These are phyloP conservation scores for Meandrusa payeni DNA, from an alignment of 2,888 invertebrate genomes.

Conservation along the genomic window DNA sequence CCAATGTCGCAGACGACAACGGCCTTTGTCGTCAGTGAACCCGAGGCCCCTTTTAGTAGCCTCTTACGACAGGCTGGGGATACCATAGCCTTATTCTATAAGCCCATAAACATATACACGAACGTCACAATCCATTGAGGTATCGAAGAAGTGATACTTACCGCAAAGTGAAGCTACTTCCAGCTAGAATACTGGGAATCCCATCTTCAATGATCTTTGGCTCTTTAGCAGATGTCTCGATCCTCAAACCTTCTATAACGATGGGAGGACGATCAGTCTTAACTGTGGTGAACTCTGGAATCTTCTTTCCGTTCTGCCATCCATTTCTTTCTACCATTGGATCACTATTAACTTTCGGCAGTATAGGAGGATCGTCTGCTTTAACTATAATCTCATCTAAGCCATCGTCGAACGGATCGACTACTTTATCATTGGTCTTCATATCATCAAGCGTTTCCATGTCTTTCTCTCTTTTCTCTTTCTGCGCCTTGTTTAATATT, in stretches of 20 bases:
- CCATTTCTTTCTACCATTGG: conserved; percentile 26
- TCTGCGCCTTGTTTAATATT: conserved; percentile 25
- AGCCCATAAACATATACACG: no score
- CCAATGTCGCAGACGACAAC: no score
- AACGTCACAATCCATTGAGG: no score
- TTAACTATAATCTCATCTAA: conserved; percentile 21
- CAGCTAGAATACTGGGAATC: conserved; percentile 85
- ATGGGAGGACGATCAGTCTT: conserved; percentile 36
- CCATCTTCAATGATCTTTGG: conserved; percentile 78
- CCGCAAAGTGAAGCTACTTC: conserved; percentile 78
- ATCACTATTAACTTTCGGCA: conserved; percentile 1
- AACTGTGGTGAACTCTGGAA: conserved; percentile 39
- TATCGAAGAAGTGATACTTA: no score
- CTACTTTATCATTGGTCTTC: conserved; percentile 15
- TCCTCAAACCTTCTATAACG: conserved; percentile 76
- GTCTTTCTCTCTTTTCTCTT: conserved; percentile 15
- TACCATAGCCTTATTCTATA: no score
- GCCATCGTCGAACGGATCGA: conserved; percentile 21
- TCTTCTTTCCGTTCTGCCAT: conserved; percentile 31
- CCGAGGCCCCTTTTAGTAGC: no score
- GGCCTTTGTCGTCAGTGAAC: no score
- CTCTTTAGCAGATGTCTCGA: conserved; percentile 81
- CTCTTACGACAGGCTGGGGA: no score
- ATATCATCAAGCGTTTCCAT: conserved; percentile 11
- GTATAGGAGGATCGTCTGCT: no score